Evolutionary conservation across 1,140 invertebrate genomes (phyloP).

Genomic region (Lasioglossum albipes): DNA sequence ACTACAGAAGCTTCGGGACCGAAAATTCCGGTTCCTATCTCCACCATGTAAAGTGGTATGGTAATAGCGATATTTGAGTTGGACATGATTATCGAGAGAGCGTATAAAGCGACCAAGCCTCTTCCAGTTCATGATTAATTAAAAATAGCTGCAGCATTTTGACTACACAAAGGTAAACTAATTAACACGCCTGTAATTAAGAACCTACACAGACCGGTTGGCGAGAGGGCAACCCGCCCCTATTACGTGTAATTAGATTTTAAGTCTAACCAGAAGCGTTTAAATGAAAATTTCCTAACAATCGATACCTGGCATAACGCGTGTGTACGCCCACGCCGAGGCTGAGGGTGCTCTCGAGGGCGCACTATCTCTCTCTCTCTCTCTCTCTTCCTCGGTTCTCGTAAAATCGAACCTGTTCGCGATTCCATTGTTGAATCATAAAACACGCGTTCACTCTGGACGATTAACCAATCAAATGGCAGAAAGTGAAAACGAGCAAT

Average conservation of each 20-base stretch:
- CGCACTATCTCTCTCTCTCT: too few relatives aligned
- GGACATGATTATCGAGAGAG: not conserved
- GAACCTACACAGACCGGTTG: not conserved
- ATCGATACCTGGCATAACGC: not conserved
- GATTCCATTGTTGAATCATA: not conserved
- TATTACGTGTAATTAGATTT: not conserved
- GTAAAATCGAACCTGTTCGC: not conserved
- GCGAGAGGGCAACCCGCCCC: not conserved
- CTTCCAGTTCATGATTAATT: not conserved
- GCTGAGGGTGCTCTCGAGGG: too few relatives aligned
- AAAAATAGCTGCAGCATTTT: not conserved
- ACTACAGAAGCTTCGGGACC: too few relatives aligned
- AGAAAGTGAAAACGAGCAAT: constrained; percentile 37
- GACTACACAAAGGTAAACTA: not conserved
- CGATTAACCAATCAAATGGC: constrained; percentile 26
- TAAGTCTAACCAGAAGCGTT: not conserved
- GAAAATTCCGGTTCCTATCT: too few relatives aligned
- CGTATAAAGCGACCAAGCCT: not conserved
- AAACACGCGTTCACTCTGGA: not conserved
- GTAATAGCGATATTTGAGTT: not conserved
- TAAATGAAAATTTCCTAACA: not conserved
- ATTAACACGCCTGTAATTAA: not conserved
- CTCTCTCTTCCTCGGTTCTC: too few relatives aligned
- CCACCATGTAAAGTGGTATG: too few relatives aligned
- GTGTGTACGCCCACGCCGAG: not conserved